These are phyloP conservation scores for Limnephilus marmoratus DNA, from an alignment of 2,888 invertebrate species.

Conservation along the genomic window DNA sequence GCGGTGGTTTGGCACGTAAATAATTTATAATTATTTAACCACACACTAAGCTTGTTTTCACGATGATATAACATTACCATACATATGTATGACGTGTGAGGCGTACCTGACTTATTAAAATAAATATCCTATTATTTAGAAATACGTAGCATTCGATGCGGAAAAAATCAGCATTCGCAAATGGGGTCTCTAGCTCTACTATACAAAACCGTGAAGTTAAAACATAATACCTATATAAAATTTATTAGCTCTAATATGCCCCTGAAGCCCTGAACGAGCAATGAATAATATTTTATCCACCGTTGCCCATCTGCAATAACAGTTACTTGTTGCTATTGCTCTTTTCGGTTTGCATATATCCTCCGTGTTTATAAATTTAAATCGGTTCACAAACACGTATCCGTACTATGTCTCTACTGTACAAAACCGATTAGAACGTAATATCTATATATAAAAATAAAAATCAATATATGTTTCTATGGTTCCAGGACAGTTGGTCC, in stretches of 20 bases:
- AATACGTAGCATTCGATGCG: not conserved
- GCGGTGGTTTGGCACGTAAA: too few relatives aligned
- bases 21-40: not conserved
- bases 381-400: slow-evolving; percentile 3
- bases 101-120: not conserved
- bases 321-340: slow-evolving; percentile 9
- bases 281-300: slow-evolving; percentile 17
- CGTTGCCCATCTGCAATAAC: slow-evolving; percentile 32
- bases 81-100: too few relatives aligned
- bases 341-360: slow-evolving; percentile 33
- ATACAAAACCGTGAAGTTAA: not conserved
- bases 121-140: not conserved
- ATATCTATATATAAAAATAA: too few relatives aligned
- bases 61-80: too few relatives aligned
- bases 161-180: not conserved
- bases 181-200: not conserved
- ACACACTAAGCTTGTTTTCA: too few relatives aligned
- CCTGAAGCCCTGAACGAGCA: slow-evolving; percentile 3
- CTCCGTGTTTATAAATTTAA: slow-evolving; percentile 35
- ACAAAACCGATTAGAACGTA: too few relatives aligned
- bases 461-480: too few relatives aligned
- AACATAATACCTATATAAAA: not conserved
- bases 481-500: too few relatives aligned
- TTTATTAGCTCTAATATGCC: not conserved
- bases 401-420: not conserved